These are phyloP conservation scores for Chloebia gouldiae DNA, from an alignment of 2,113 vertebrate genomes.

Conservation along the genomic window DNA sequence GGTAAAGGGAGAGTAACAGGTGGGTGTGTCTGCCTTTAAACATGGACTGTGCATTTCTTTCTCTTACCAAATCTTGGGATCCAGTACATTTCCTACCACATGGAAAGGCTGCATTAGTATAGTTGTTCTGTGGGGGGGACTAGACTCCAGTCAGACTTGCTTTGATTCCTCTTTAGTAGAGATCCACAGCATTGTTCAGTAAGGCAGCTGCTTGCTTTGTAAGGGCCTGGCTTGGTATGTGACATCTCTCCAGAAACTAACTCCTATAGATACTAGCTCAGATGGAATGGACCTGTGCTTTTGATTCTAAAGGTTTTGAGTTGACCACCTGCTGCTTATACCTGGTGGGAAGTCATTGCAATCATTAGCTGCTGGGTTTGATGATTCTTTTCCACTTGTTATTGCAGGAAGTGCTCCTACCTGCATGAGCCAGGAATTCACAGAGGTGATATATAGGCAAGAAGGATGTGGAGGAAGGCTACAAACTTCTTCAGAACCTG, in stretches of 20 bases:
- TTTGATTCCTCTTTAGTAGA: slow-evolving; percentile 31
- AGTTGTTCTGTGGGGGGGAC: not conserved
- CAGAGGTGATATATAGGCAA: slow-evolving; percentile 1
- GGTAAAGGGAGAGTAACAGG: not conserved
- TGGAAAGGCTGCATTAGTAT: slow-evolving; percentile 2
- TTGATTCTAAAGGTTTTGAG: slow-evolving; percentile 9
- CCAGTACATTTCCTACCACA: not conserved
- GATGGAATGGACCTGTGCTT: not conserved
- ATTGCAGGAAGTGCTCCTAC: slow-evolving; percentile 29
- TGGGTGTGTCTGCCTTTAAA: not conserved
- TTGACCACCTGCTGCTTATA: not conserved
- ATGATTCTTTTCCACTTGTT: slow-evolving; percentile 22
- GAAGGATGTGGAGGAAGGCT: not conserved
- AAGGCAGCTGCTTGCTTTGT: slow-evolving; percentile 6
- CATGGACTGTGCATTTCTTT: not conserved
- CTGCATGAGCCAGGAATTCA: not conserved
- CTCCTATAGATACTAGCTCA: not conserved
- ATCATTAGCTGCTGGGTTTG: slow-evolving; percentile 58
- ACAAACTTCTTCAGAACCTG: not conserved
- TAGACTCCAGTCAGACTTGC: not conserved
- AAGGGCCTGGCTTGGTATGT: not conserved
- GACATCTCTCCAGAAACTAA: not conserved
- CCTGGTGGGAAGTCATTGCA: not conserved
- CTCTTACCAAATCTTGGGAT: not conserved
- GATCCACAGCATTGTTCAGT: slow-evolving; percentile 20